These are phyloP conservation scores for Acanthis flammea DNA, from an alignment of 2,797 vertebrate genomes.

Conservation along the genomic window DNA sequence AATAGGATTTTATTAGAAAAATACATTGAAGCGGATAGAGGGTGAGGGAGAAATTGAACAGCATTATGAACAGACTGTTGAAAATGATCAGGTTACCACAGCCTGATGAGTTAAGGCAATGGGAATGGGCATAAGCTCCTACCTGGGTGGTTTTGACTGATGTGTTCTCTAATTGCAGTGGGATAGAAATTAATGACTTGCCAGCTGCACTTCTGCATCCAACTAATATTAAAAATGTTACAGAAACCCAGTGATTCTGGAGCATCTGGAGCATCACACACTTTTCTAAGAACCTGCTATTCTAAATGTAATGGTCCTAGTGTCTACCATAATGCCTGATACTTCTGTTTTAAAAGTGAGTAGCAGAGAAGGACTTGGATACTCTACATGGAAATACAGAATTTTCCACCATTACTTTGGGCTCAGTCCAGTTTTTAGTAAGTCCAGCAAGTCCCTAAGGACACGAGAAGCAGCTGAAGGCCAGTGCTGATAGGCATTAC, in stretches of 20 bases:
- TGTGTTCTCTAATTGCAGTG: not conserved
- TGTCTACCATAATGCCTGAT: not conserved
- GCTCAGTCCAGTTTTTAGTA: not conserved
- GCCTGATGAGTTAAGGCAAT: not conserved
- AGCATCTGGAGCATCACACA: fast-evolving
- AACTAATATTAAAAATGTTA: not conserved
- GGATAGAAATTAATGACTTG: not conserved
- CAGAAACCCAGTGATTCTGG: not conserved
- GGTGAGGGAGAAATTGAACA: not conserved
- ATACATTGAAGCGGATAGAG: not conserved
- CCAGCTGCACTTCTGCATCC: not conserved
- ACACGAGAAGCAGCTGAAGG: not conserved
- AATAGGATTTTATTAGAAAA: not conserved
- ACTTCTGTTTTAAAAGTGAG: not conserved
- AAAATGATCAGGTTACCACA: not conserved
- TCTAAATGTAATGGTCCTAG: not conserved
- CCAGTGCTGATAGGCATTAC: fast-evolving
- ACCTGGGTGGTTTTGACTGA: not conserved
- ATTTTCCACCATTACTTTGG: not conserved
- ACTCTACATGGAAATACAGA: not conserved
- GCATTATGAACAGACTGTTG: not conserved
- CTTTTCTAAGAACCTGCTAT: not conserved
- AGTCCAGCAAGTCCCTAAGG: not conserved
- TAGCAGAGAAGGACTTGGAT: not conserved
- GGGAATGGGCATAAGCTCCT: not conserved